Evolutionary conservation across 2,113 vertebrate species (phyloP).

Genomic region (Nipponia nippon): DNA sequence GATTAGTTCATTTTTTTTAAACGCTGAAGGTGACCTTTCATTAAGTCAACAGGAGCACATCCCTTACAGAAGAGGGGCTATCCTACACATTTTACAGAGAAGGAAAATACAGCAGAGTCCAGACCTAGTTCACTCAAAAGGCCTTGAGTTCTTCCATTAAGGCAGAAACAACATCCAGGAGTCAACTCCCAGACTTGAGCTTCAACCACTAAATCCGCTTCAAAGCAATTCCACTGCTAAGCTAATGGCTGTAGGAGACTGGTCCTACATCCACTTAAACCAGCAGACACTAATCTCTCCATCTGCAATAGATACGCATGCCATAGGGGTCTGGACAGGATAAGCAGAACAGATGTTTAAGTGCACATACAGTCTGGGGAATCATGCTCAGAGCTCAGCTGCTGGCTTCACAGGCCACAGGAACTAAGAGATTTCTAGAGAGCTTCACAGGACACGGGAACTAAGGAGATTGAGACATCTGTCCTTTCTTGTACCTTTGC

Average conservation of each 20-base stretch:
- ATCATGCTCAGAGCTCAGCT: neutral
- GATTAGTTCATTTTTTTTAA: neutral
- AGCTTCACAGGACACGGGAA: neutral
- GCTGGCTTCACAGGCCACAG: neutral
- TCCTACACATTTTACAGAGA: neutral
- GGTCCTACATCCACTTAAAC: slow-evolving; percentile 8
- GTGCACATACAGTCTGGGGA: neutral
- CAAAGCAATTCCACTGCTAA: slow-evolving; percentile 47
- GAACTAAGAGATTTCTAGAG: slow-evolving; percentile 17
- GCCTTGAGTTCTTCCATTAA: neutral
- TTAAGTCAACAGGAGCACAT: neutral
- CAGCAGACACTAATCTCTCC: slow-evolving; percentile 44
- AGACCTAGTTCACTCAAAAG: neutral
- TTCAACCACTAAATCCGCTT: slow-evolving; percentile 31
- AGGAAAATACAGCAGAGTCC: neutral
- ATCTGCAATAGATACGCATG: slow-evolving; percentile 17
- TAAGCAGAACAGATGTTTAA: slow-evolving; percentile 39
- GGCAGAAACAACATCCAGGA: neutral
- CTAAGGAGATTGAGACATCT: neutral
- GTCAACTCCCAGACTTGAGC: neutral
- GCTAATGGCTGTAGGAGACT: neutral
- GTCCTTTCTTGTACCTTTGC: neutral
- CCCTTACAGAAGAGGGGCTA: neutral
- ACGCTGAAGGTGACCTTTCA: neutral
- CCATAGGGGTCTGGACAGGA: slow-evolving; percentile 36